Evolutionary conservation across 1,140 invertebrate genomes (phyloP).

Genomic region (roundworm (Caenorhabditis elegans)): WBcel235 BX284606.5:12136001-12136500

Average conservation of each 20-base stretch:
- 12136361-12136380: neutral
- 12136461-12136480: neutral
- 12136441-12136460: neutral
- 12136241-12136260: neutral
- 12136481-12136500: too few relatives aligned
- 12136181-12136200: neutral
- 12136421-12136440: neutral
- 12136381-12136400: neutral
- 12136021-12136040: neutral
- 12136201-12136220: neutral
- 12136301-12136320: neutral
- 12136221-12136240: neutral
- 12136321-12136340: neutral
- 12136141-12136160: neutral
- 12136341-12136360: neutral
- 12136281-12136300: slow-evolving; percentile 2
- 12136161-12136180: neutral
- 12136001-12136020: neutral
- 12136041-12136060: too few relatives aligned
- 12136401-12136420: neutral
- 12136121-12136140: neutral
- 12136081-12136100: too few relatives aligned
- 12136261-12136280: neutral
- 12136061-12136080: too few relatives aligned
- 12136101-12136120: neutral